Percentiles rank a stretch among this genome's conserved stretches.
phyloP scores from a whole-genome alignment of 2,797 vertebrate genomes.

The Mergus octosetaceus region DNA sequence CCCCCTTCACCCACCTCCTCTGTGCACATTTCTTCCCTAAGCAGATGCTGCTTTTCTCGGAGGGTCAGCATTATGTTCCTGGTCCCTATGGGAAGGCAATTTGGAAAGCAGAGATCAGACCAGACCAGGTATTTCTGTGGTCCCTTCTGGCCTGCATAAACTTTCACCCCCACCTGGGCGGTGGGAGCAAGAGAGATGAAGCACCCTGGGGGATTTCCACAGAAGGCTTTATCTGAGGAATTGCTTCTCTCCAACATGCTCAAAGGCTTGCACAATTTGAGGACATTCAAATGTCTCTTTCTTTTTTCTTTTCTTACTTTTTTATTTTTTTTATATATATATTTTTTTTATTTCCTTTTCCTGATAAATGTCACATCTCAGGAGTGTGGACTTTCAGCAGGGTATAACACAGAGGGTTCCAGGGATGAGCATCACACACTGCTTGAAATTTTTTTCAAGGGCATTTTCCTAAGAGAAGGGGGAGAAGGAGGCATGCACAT shows the following conservation, averaged over 20 bases:
- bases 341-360: neutral
- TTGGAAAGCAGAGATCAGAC: neutral
- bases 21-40: neutral
- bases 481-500: neutral
- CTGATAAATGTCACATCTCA: neutral
- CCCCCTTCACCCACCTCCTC: fast-evolving
- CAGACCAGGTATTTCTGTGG: neutral
- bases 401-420: neutral
- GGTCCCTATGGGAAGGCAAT: neutral
- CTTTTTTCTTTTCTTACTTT: neutral
- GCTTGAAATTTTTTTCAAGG: neutral
- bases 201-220: neutral
- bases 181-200: neutral
- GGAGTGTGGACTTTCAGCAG: neutral
- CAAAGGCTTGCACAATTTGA: neutral
- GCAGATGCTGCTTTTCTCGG: neutral
- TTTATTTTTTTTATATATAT: too few relatives aligned
- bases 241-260: neutral
- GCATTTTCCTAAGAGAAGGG: neutral
- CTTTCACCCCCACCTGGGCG: neutral
- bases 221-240: neutral
- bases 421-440: neutral
- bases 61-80: neutral
- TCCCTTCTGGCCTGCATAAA: neutral
- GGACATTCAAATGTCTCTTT: neutral